Evolutionary conservation across 2,797 vertebrate genomes (phyloP).

Genomic region (Bradypodion ventrale): DNA sequence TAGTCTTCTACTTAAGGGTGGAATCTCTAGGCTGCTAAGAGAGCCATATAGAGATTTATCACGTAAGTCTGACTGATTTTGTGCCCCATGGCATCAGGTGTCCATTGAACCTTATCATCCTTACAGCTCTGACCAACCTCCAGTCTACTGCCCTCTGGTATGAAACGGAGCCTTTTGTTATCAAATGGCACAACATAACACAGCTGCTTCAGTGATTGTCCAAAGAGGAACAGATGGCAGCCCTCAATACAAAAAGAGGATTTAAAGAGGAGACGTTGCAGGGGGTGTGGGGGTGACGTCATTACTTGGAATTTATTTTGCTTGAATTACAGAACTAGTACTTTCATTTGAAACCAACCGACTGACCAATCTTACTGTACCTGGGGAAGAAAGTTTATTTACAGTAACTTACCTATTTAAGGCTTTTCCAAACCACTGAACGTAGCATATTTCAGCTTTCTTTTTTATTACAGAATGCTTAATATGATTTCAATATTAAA

Average conservation of each 20-base stretch:
- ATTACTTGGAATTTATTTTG: constrained; percentile 40
- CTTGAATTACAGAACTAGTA: not conserved
- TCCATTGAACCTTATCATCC: constrained; percentile 52
- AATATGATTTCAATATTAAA: not conserved
- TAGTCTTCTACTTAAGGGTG: not conserved
- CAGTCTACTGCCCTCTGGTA: constrained; percentile 13
- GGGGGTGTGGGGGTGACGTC: constrained; percentile 26
- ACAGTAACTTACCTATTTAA: not conserved
- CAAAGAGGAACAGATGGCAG: constrained; percentile 81
- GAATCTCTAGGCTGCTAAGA: constrained; percentile 12
- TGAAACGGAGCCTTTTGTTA: constrained; percentile 55
- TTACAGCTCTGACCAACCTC: constrained; percentile 36
- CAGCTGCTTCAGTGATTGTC: constrained; percentile 72
- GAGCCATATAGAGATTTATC: constrained; percentile 33
- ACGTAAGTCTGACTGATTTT: constrained; percentile 14
- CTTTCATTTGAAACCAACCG: not conserved
- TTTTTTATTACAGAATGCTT: constrained; percentile 20
- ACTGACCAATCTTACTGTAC: not conserved
- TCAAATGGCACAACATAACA: constrained; percentile 34
- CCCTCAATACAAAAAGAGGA: constrained; percentile 77
- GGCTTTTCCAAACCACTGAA: not conserved
- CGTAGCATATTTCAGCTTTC: constrained; percentile 11
- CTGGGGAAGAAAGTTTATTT: not conserved
- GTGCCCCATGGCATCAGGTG: constrained; percentile 31
- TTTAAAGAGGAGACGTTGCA: constrained; percentile 47